Base-by-base conservation (phyloP, 1,140 invertebrate species). In the Zaprionus vittiger region DNA sequence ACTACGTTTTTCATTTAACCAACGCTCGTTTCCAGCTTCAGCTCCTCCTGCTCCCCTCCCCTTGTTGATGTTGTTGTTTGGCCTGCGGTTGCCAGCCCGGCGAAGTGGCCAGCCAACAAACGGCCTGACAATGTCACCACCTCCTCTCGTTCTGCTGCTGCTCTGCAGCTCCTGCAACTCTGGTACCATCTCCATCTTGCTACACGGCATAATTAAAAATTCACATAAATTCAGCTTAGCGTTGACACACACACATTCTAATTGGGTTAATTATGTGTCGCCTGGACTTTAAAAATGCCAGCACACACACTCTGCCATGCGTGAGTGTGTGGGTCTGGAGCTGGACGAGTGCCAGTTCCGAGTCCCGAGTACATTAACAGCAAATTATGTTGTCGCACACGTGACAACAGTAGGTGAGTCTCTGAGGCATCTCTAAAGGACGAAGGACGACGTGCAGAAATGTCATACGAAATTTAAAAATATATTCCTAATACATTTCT, bases 191-290 rank as follows among this genome's bases (percentile, higher is more conserved):
- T 17, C 6, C 41, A 47, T 47, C 41, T 47, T 47, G 41, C 41
- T 47, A 47, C 41, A 47, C 41, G 72, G 77, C 77, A 91, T 91
- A 91, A 91, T 91, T 91, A 91, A 91, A 91, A 91, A 91, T 91
- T 89, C 89, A 84, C 89, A 91, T 91, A 91, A 91, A 91, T 91
- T 91, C 91, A 89, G 89, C 89, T 91, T 91, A 91, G 81, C 81
- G 80, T 66, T 89, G 89, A 91, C 65, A 73, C 71, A 73, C 75
- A 77, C 61, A 75, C 89, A 89, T 91, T 91, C 83, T 91, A 91
- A 91, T 91, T 91, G 89, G 89, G 89, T 91, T 91, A 91, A 91
- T 91, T 91, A 91, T 91, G 89, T 91, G 89, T 83, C 89, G 84
- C 84, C 75, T 83, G 87, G 86, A 90, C 86, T 79, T 90, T 87